phyloP scores from a whole-genome alignment of 2,797 vertebrate species.

The Mormyrus hasselquistii region DNA sequence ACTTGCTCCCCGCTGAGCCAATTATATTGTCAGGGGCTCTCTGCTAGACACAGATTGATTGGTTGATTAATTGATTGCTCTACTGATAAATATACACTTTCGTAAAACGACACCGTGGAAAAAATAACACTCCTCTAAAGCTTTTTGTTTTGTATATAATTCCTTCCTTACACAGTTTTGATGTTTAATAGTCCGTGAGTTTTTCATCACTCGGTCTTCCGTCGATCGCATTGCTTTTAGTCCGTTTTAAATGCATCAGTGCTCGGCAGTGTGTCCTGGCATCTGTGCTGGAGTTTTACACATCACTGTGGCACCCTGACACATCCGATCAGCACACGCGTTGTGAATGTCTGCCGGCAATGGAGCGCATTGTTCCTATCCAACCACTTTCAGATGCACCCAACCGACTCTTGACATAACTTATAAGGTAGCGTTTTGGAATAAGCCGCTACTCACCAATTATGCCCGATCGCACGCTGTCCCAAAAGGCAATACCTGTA shows the following conservation, averaged over 20 bases:
- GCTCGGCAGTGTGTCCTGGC: background rate
- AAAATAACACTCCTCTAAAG: background rate
- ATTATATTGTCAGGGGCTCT: background rate
- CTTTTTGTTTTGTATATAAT: background rate
- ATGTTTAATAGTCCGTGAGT: slow-evolving; percentile 9
- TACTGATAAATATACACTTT: background rate
- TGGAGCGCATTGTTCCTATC: background rate
- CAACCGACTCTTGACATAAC: background rate
- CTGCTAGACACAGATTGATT: background rate
- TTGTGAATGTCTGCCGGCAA: background rate
- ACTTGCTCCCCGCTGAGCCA: background rate
- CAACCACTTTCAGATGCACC: background rate
- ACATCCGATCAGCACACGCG: background rate
- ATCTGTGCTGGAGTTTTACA: background rate
- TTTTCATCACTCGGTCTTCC: background rate
- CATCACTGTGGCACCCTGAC: background rate
- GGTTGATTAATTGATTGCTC: background rate
- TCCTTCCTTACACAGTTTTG: background rate
- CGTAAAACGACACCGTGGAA: background rate
- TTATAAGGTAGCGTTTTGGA: background rate
- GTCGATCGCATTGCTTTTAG: background rate
- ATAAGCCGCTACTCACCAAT: background rate
- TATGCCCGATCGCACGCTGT: background rate
- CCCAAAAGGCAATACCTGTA: background rate
- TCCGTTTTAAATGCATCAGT: background rate